Base-by-base conservation (phyloP, 1,140 invertebrate genomes). In the Solenopsis fugax region DNA sequence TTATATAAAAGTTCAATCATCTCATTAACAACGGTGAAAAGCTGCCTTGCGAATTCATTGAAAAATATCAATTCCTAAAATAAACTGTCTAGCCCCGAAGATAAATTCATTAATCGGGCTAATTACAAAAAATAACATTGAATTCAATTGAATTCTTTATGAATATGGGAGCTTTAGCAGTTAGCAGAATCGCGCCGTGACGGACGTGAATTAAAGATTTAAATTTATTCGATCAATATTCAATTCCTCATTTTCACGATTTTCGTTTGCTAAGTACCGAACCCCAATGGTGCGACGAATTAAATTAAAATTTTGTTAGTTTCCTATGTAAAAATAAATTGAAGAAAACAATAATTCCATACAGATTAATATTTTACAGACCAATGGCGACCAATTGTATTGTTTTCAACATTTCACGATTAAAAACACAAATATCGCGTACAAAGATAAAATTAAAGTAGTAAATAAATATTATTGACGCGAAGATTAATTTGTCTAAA, bases 181-280 rank as follows among this genome's bases (percentile, higher is more conserved):
- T 60, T 37, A 56, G 41, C 29, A 34, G 7, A 58, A n/a, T 56
- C 21, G 41, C 52, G 56, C 13, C 67, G 54, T 41, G 67, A 64
- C 75, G 58, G 58, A 65, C 45, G 16, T 21, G 64, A 82, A 87
- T 90, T 77, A 77, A 81, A 76, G 75, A 89, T 88, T 89, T 75
- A 89, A 87, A 90, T 90, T 90, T 90, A 89, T 89, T 82, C 76
- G 77, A 89, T 89, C 85, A 86, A 89, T 89, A 89, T 87, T 73
- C 84, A 67, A 87, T 81, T 80, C 76, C 65, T 80, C 77, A n/a
- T 76, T 78, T 77, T 10, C 50, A 50, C 58, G 58, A 76, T 64
- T 85, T 78, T 65, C 45, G 50, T 85, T 78, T 52, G 18, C 34
- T 58, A 21, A n/a, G 12, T 54, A 21, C 41, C 48, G 58, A 85